phyloP scores from a whole-genome alignment of 2,113 vertebrate genomes.

The Dasyornis broadbenti region DNA sequence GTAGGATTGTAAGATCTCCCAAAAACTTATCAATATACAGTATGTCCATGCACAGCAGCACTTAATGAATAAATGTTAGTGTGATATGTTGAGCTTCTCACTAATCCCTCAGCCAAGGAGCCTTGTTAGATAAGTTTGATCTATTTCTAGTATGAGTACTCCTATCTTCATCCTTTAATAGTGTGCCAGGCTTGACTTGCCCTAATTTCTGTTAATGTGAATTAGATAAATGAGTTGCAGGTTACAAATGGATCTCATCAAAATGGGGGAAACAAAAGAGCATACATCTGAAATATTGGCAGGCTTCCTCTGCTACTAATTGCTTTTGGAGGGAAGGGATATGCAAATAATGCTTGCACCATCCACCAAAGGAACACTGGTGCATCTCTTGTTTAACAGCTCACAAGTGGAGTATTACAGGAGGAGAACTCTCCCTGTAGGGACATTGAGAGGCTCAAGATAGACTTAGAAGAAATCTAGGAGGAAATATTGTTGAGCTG shows the following conservation, averaged over 20 bases:
- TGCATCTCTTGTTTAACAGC: neutral
- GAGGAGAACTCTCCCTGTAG: neutral
- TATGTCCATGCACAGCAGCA: neutral
- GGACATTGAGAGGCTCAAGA: neutral
- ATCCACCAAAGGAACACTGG: neutral
- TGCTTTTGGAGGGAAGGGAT: slow-evolving; percentile 33
- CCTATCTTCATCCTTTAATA: neutral
- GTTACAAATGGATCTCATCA: slow-evolving; percentile 50
- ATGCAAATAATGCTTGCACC: neutral
- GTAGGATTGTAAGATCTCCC: neutral
- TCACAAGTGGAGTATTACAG: neutral
- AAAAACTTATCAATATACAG: neutral
- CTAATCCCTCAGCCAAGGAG: neutral
- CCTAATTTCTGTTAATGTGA: slow-evolving; percentile 45
- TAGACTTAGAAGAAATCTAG: neutral
- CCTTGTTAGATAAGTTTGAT: neutral
- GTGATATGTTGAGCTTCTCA: neutral
- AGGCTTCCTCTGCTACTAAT: slow-evolving; percentile 42
- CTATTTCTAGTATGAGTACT: neutral
- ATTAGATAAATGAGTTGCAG: slow-evolving; percentile 35
- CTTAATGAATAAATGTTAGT: neutral
- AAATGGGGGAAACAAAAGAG: slow-evolving; percentile 37
- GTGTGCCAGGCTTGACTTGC: slow-evolving; percentile 13
- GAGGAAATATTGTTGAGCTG: neutral
- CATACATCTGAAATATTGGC: slow-evolving; percentile 27